Percentiles rank a stretch among this genome's conserved stretches.
Evolutionary conservation across 1,140 invertebrate genomes (phyloP).

Genomic region (Orius insidiosus): DNA sequence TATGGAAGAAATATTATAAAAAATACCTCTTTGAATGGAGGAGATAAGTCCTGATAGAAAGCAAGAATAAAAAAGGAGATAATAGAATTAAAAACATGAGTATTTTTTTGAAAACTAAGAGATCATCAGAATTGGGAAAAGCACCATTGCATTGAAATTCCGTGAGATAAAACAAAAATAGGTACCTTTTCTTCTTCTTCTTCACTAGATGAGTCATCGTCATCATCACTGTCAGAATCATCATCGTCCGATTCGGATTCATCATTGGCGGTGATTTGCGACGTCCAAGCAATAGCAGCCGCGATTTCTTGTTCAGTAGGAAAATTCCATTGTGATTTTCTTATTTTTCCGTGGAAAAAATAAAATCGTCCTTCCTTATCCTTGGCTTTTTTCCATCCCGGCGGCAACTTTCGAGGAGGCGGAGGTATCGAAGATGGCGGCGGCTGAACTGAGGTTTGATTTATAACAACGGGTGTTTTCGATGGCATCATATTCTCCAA

Average conservation of each 20-base stretch:
- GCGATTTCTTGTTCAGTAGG: constrained; percentile 35
- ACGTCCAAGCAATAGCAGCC: background rate
- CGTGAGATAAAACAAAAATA: background rate
- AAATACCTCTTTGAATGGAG: too few species aligned
- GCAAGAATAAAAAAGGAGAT: too few species aligned
- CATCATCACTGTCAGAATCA: constrained; percentile 13
- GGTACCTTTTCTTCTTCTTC: constrained; percentile 12
- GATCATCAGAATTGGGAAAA: too few species aligned
- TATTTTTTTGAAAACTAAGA: too few species aligned
- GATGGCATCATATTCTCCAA: background rate
- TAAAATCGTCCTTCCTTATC: constrained; percentile 68
- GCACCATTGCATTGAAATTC: too few species aligned
- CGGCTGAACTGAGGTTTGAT: background rate
- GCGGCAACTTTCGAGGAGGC: constrained; percentile 51
- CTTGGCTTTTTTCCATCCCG: constrained; percentile 68
- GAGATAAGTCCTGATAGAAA: too few species aligned
- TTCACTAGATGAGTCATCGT: constrained; percentile 10
- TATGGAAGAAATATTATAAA: too few species aligned
- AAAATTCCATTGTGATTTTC: constrained; percentile 75
- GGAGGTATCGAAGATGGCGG: constrained; percentile 22
- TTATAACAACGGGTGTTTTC: constrained; percentile 15
- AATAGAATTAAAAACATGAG: too few species aligned
- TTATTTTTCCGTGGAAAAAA: constrained; percentile 75
- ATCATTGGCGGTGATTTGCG: constrained; percentile 19
- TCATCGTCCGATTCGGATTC: constrained; percentile 22